A percentile compares a stretch with the other conserved stretches of the same genome.
These are phyloP conservation scores for Scaptomyza tumidula DNA, from an alignment of 2,888 invertebrate genomes.

Conservation along the genomic window DNA sequence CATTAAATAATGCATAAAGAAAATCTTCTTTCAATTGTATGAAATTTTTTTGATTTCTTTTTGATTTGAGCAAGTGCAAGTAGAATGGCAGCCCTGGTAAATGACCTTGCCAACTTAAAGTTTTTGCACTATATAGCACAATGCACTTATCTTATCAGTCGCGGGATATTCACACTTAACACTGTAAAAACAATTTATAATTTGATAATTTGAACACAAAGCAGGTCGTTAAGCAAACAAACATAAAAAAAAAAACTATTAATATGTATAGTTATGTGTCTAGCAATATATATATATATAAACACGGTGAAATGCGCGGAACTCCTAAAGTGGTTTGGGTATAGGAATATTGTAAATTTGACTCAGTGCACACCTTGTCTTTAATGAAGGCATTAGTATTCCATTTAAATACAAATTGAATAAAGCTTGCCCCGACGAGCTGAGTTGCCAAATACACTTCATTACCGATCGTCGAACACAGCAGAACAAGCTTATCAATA, in stretches of 20 bases:
- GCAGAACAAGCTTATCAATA: slow-evolving; percentile 13
- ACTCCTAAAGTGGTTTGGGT: slow-evolving; percentile 1
- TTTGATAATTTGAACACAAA: slow-evolving; percentile 30
- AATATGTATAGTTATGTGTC: background rate
- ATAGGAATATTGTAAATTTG: slow-evolving; percentile 1
- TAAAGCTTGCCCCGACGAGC: background rate
- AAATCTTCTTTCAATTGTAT: no score
- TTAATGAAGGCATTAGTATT: slow-evolving; percentile 50
- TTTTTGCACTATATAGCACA: slow-evolving; percentile 19
- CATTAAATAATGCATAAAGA: background rate
- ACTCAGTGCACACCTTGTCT: slow-evolving; percentile 21
- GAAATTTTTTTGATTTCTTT: no score
- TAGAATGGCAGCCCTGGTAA: background rate
- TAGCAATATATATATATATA: slow-evolving; percentile 2
- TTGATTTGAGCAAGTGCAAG: background rate
- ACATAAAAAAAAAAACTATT: slow-evolving; percentile 7
- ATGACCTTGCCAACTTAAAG: slow-evolving; percentile 28
- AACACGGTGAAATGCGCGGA: slow-evolving; percentile 14
- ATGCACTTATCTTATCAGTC: slow-evolving; percentile 21
- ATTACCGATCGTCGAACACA: slow-evolving; percentile 21
- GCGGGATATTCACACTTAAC: background rate
- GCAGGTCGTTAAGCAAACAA: slow-evolving; percentile 15
- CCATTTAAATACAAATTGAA: slow-evolving; percentile 12
- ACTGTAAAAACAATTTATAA: slow-evolving; percentile 17
- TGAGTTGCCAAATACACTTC: slow-evolving; percentile 36